Base-by-base conservation (phyloP, 35 echinoderm and acorn worm genomes). In the Lytechinus pictus region DNA sequence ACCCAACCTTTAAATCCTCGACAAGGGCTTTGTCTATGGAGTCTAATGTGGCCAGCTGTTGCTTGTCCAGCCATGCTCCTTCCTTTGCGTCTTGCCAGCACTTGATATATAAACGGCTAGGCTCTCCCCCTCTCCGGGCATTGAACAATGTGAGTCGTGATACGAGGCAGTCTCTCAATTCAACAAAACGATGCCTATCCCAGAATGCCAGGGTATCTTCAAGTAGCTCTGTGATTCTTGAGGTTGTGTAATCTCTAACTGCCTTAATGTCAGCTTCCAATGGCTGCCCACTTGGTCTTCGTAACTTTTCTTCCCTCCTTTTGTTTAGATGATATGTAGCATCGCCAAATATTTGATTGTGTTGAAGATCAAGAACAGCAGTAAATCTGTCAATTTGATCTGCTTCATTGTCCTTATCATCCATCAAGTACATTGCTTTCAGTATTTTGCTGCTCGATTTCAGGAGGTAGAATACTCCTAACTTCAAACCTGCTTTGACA, bases 121-220 rank as follows among this genome's bases (percentile, higher is more conserved):
- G 97, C 29, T 99, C 96, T 14, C 98, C 96, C 16, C 98, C 95
- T 57, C 95, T 60, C 21, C 98, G 72, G 2, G 95, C 95, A 94
- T 99, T 99, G 71, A 95, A 99, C 9, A 97, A 24, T 27, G 95
- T 99, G 2, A 99, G 89, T 9, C 98, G 52, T 44, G 95, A 10
- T 10, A 95, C 96, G 9, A 94, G 53, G 27, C 96, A 21, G 57
- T 97, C 95, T 28, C 95, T 27, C 5, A 99, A 60, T 86, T 95
- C 86, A 2, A 28, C 29, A 66, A 99, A 99, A 7, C 94, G 90
- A 86, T 94, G 89, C n/a, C 52, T 86, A 57, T 95, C 94, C 56
- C 57, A 87, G n/a, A 97, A 71, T 55, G 28, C 93, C 53, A 90
- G 87, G 16, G 51, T 16, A 91, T 98, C 54, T 24, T 9, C 54